Percentiles rank a stretch among this genome's conserved stretches.
Conservation (phyloP, 2,797 vertebrate genomes). For the Sebastes oblongus region DNA sequence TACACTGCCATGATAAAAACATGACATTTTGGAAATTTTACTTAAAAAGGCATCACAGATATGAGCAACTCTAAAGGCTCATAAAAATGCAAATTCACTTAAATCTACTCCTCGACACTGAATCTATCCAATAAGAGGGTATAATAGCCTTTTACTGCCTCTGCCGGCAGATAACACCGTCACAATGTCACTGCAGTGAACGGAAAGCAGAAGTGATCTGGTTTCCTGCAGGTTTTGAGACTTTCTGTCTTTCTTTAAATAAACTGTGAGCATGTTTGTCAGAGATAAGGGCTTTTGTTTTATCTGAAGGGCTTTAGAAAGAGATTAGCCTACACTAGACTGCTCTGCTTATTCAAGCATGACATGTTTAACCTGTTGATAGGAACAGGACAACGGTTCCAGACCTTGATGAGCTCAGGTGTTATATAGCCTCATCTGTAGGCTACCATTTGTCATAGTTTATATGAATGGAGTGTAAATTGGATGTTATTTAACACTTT, state of each 20-base stretch:
- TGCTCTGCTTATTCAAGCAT: neutral
- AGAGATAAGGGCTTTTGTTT: neutral
- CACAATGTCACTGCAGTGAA: neutral
- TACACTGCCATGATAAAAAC: neutral
- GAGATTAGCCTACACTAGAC: neutral
- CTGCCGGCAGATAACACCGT: neutral
- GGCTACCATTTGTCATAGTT: neutral
- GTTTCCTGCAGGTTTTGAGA: constrained; percentile 29
- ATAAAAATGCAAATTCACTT: constrained; percentile 1
- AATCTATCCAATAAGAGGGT: neutral
- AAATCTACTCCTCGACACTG: neutral
- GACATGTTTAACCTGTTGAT: neutral
- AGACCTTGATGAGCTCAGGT: neutral
- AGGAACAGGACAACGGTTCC: neutral
- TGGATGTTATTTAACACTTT: neutral
- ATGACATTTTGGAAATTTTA: neutral
- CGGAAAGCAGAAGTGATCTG: constrained; percentile 62
- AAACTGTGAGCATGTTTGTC: neutral
- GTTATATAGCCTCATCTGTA: neutral
- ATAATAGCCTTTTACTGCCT: neutral
- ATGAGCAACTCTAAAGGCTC: neutral
- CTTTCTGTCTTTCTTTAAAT: neutral
- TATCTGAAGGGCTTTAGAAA: neutral
- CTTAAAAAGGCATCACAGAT: neutral
- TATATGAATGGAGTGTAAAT: neutral